These are phyloP conservation scores for Coenonympha arcania DNA, from an alignment of 2,888 invertebrate species.

Conservation along the genomic window DNA sequence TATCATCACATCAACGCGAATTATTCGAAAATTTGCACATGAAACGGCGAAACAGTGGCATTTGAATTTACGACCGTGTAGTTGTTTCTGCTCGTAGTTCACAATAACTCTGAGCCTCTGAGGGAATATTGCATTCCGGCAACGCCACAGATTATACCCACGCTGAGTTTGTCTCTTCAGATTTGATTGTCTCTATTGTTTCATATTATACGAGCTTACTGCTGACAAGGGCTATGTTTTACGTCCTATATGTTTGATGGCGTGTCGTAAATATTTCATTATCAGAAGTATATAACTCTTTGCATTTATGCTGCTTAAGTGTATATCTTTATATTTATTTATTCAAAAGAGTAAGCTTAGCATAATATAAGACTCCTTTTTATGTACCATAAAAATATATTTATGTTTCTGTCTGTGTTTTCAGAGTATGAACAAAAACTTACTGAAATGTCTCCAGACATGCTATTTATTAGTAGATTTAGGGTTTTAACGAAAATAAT, in stretches of 20 bases:
- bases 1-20: slow-evolving; percentile 15
- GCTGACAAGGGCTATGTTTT: background rate
- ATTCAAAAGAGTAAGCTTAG: too few species aligned
- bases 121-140: slow-evolving; percentile 33
- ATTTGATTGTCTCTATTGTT: slow-evolving; percentile 26
- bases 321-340: too few species aligned
- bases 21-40: slow-evolving; percentile 23
- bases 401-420: too few species aligned
- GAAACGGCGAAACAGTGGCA: slow-evolving; percentile 22
- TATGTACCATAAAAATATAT: too few species aligned
- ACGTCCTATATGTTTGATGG: background rate
- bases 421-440: too few species aligned
- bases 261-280: background rate
- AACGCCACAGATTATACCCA: slow-evolving; percentile 26
- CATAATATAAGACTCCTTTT: too few species aligned
- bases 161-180: slow-evolving; percentile 14
- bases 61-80: slow-evolving; percentile 27
- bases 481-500: too few species aligned
- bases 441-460: too few species aligned
- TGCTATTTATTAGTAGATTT: too few species aligned
- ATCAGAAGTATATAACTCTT: background rate
- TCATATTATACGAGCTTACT: background rate
- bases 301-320: background rate
- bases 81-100: slow-evolving; percentile 26
- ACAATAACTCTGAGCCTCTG: slow-evolving; percentile 26